Percentiles rank a stretch among this genome's conserved stretches.
phyloP scores from a whole-genome alignment of 1,140 invertebrate genomes.

The Chrysoperla carnea region DNA sequence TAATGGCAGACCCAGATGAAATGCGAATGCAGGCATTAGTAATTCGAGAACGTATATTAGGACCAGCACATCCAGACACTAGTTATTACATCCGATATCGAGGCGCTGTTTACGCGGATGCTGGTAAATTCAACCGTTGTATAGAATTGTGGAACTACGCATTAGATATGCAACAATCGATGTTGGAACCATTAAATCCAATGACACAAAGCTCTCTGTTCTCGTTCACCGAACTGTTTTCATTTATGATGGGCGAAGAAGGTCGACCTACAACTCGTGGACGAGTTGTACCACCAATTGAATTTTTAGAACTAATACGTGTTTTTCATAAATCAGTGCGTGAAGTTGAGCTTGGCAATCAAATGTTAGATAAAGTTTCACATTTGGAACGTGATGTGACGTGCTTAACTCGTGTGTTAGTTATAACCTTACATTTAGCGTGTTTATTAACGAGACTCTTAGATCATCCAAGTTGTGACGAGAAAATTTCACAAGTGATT shows the following conservation, averaged over 20 bases:
- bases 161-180: conserved; percentile 88
- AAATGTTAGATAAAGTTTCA: conserved; percentile 31
- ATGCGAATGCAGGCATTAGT: conserved; percentile 93
- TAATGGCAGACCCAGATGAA: conserved; percentile 82
- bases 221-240: conserved; percentile 89
- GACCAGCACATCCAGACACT: conserved; percentile 86
- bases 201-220: conserved; percentile 87
- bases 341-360: conserved; percentile 39
- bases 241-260: conserved; percentile 76
- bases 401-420: conserved; percentile 63
- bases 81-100: conserved; percentile 88
- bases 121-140: conserved; percentile 81
- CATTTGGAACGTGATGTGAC: conserved; percentile 49
- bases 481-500: conserved; percentile 32
- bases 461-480: conserved; percentile 28
- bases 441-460: conserved; percentile 51
- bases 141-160: conserved; percentile 92
- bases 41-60: conserved; percentile 81
- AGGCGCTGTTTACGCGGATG: conserved; percentile 88
- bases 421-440: conserved; percentile 71
- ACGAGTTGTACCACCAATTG: conserved; percentile 56
- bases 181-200: conserved; percentile 80
- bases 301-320: conserved; percentile 60
- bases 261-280: conserved; percentile 46
- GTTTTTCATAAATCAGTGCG: conserved; percentile 65